Conservation (phyloP, 2,888 invertebrate genomes). For the Hirtodrosophila duncani region DNA sequence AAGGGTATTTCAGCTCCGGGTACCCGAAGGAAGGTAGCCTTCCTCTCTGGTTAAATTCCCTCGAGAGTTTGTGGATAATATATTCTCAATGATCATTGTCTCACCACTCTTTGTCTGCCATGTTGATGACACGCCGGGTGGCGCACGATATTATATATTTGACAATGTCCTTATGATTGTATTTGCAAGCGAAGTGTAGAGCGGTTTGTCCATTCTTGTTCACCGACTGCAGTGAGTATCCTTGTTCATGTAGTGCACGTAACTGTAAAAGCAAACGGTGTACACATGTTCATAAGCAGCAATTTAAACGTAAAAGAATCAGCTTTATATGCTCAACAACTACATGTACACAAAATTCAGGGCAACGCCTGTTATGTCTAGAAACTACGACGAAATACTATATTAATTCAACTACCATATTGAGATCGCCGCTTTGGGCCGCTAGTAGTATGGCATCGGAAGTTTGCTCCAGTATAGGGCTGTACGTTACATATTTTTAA, state of each 20-base stretch:
- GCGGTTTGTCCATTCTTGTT: conserved; percentile 93
- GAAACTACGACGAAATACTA: neutral
- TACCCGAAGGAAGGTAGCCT: no score
- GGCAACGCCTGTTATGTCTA: no score
- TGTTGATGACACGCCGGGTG: conserved; percentile 89
- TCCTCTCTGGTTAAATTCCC: no score
- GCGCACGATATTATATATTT: conserved; percentile 92
- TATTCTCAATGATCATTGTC: no score
- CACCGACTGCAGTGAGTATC: conserved; percentile 89
- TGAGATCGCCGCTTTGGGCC: conserved; percentile 89
- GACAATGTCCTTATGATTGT: conserved; percentile 93
- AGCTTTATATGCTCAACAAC: neutral
- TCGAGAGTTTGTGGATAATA: no score
- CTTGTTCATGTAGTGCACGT: conserved; percentile 89
- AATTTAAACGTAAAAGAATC: no score
- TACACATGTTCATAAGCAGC: neutral
- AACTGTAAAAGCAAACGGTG: conserved; percentile 84
- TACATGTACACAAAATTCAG: no score
- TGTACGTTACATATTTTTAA: conserved; percentile 70
- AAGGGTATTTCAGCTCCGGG: neutral
- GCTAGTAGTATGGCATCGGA: conserved; percentile 90
- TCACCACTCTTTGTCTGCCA: conserved; percentile 92
- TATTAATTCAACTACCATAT: conserved; percentile 81
- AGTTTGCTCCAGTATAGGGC: conserved; percentile 89
- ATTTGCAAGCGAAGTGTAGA: conserved; percentile 91